A percentile compares a stretch with the other conserved stretches of the same genome.
These are phyloP conservation scores for Carlito syrichta DNA, from an alignment of 2,113 vertebrate species.

Conservation along the genomic window DNA sequence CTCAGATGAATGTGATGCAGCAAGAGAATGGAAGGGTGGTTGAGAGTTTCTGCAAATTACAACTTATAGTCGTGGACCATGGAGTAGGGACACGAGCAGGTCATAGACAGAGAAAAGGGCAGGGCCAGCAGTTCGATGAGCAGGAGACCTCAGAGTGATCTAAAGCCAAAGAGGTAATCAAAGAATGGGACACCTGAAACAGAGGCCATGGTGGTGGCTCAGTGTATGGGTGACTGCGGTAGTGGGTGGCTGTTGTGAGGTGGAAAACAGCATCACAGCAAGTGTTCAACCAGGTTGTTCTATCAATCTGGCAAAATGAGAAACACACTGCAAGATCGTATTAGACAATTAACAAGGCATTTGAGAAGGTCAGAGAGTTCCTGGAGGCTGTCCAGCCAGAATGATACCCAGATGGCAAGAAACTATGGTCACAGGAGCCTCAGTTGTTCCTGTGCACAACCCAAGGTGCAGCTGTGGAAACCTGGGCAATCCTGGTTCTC, in stretches of 20 bases:
- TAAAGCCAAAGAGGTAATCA: background rate
- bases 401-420: background rate
- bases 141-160: background rate
- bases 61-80: background rate
- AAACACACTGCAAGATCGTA: background rate
- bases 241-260: background rate
- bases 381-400: background rate
- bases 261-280: background rate
- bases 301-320: background rate
- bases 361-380: background rate
- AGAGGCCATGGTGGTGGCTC: background rate
- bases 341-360: background rate
- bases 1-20: background rate
- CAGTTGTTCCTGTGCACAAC: background rate
- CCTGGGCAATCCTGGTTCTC: too few species aligned
- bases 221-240: rapidly evolving
- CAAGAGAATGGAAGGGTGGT: background rate
- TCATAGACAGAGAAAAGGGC: background rate
- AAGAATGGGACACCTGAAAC: background rate
- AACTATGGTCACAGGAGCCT: background rate
- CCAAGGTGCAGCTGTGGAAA: background rate
- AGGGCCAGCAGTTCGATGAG: background rate
- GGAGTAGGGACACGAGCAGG: background rate
- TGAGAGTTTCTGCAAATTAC: background rate
- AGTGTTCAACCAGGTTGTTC: background rate